Conservation (phyloP, 2,797 vertebrate genomes). For the Gastrophryne carolinensis region DNA sequence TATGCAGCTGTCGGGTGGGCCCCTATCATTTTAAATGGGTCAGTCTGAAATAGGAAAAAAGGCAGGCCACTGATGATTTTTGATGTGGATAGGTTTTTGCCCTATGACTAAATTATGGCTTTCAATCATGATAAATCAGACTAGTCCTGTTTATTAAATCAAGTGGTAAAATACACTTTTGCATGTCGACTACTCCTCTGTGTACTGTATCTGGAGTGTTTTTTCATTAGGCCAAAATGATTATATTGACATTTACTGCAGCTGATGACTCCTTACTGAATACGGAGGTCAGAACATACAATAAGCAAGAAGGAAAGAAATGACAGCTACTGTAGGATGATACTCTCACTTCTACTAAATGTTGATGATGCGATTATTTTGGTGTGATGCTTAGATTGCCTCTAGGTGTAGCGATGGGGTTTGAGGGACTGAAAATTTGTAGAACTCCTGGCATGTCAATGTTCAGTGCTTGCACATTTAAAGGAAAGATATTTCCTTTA, state of each 20-base stretch:
- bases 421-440: too few species aligned
- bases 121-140: slow-evolving; percentile 5
- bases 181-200: slow-evolving; percentile 53
- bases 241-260: slow-evolving; percentile 55
- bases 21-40: too few species aligned
- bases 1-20: too few species aligned
- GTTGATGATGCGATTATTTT: too few species aligned
- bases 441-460: too few species aligned
- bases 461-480: too few species aligned
- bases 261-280: slow-evolving; percentile 48
- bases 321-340: slow-evolving; percentile 48
- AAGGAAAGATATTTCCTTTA: too few species aligned
- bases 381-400: too few species aligned
- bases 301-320: slow-evolving; percentile 50
- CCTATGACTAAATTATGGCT: neutral
- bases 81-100: neutral
- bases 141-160: slow-evolving; percentile 46
- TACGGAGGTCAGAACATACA: slow-evolving; percentile 55
- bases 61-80: neutral
- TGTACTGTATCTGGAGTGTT: slow-evolving; percentile 39
- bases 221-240: slow-evolving; percentile 51
- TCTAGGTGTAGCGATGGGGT: too few species aligned
- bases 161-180: slow-evolving; percentile 19
- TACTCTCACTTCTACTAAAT: too few species aligned
- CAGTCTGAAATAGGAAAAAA: too few species aligned